A percentile compares a stretch with the other conserved stretches of the same genome.
phyloP scores from a whole-genome alignment of 1,140 invertebrate species.

The Lepidurus couesii region DNA sequence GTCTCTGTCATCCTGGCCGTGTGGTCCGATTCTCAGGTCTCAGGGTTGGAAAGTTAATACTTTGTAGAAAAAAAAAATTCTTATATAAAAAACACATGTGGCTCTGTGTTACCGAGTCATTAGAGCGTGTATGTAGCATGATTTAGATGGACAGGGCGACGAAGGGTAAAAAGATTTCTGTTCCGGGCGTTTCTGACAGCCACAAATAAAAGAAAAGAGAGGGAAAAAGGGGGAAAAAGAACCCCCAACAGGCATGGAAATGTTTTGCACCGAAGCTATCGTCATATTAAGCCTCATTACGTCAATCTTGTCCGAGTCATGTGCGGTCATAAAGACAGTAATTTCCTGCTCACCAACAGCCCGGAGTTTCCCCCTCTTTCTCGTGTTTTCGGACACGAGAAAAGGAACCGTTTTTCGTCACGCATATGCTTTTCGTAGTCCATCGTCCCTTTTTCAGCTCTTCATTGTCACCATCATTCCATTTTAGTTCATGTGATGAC shows the following conservation, averaged over 20 bases:
- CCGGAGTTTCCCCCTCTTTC: neutral
- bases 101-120: neutral
- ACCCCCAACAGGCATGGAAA: neutral
- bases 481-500: neutral
- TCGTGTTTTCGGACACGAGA: neutral
- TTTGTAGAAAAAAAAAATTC: neutral
- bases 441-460: neutral
- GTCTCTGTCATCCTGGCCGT: neutral
- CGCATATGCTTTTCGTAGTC: neutral
- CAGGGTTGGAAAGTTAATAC: neutral
- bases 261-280: neutral
- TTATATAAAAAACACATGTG: neutral
- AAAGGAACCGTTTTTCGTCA: neutral
- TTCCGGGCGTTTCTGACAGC: neutral
- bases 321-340: neutral
- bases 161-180: neutral
- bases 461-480: neutral
- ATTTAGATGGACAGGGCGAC: constrained; percentile 2
- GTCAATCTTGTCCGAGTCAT: neutral
- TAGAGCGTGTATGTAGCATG: neutral
- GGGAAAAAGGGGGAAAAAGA: neutral
- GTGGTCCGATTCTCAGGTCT: neutral
- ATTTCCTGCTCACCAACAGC: neutral
- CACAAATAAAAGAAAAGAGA: neutral
- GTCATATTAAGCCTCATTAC: neutral